Evolutionary conservation across 2,888 invertebrate genomes (phyloP).

Genomic region (Platycheirus albimanus): DNA sequence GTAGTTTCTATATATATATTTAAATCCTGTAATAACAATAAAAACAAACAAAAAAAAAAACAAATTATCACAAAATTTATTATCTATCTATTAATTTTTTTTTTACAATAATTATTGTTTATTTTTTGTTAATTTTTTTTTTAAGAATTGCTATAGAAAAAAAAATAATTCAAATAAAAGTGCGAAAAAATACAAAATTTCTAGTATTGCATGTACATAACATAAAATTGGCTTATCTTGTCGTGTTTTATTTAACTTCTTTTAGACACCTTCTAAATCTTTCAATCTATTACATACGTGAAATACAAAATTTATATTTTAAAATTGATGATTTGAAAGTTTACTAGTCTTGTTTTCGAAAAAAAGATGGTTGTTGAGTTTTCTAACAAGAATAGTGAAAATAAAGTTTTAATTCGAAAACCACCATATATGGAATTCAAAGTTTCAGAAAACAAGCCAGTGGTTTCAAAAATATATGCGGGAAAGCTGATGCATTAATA

Average conservation of each 20-base stretch:
- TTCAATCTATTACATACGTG: too few relatives aligned
- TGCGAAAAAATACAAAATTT: conserved; percentile 70
- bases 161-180: conserved; percentile 47
- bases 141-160: conserved; percentile 64
- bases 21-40: conserved; percentile 73
- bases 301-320: too few relatives aligned
- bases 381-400: too few relatives aligned
- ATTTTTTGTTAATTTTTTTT: conserved; percentile 49
- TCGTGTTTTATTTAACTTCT: conserved; percentile 59
- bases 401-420: too few relatives aligned
- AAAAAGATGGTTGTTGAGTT: too few relatives aligned
- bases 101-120: conserved; percentile 57
- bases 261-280: too few relatives aligned
- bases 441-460: too few relatives aligned
- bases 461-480: too few relatives aligned
- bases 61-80: conserved; percentile 68
- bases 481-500: too few relatives aligned
- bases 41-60: conserved; percentile 45
- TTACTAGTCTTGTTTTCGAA: too few relatives aligned
- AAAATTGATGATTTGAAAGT: too few relatives aligned
- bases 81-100: conserved; percentile 50
- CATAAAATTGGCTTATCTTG: conserved; percentile 62
- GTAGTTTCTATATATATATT: conserved; percentile 74
- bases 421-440: too few relatives aligned
- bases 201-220: conserved; percentile 73